These are phyloP conservation scores for Agelas oroides DNA, from an alignment of 37 sponge, comb jelly and placozoan species.

Conservation along the genomic window DNA sequence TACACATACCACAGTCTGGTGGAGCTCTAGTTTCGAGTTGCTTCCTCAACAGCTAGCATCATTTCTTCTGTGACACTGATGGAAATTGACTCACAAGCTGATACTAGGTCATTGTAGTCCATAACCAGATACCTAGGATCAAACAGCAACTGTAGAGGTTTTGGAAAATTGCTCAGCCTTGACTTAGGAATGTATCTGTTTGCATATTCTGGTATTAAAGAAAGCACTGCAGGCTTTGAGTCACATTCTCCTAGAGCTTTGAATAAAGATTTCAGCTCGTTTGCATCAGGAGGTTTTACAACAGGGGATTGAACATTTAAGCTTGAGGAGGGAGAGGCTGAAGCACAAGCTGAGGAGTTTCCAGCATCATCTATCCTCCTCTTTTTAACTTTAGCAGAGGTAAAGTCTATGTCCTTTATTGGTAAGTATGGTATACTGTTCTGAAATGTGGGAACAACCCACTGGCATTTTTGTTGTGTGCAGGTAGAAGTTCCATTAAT, in stretches of 20 bases:
- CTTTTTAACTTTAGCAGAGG: slow-evolving; percentile 2
- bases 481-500: neutral
- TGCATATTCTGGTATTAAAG: neutral
- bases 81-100: neutral
- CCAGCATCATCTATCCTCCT: neutral
- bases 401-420: too few species aligned
- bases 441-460: neutral
- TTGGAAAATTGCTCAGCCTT: too few species aligned
- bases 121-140: neutral
- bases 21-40: slow-evolving; percentile 30
- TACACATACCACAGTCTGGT: slow-evolving; percentile 19
- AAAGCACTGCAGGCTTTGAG: neutral
- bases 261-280: neutral
- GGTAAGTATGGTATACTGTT: neutral
- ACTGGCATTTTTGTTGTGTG: neutral
- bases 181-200: neutral
- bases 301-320: too few species aligned
- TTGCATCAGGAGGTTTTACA: neutral
- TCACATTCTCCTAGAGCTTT: neutral
- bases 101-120: neutral
- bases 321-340: too few species aligned
- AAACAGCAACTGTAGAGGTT: neutral
- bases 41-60: neutral
- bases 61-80: neutral
- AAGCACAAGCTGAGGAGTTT: neutral